Percentiles rank a stretch among this genome's conserved stretches.
Conservation (phyloP, 2,888 invertebrate species). For the Acanthoscelides obtectus region DNA sequence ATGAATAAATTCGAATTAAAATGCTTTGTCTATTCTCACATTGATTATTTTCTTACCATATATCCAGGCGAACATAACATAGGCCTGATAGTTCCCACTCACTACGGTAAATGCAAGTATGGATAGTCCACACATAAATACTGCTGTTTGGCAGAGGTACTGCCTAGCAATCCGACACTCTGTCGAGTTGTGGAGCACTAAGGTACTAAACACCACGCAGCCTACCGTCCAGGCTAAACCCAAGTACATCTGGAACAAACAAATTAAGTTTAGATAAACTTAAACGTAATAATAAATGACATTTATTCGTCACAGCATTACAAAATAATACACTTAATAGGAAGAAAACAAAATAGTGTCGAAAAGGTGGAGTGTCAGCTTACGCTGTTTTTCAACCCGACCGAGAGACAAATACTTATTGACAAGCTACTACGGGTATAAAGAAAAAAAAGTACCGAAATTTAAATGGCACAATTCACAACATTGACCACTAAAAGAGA, state of each 20-base stretch:
- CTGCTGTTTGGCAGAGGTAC: constrained; percentile 76
- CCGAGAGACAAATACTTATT: too few species aligned
- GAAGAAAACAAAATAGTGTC: too few species aligned
- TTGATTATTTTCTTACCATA: constrained; percentile 58
- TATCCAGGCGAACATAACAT: constrained; percentile 77
- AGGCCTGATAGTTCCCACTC: constrained; percentile 70
- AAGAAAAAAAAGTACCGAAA: too few species aligned
- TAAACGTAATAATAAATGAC: too few species aligned
- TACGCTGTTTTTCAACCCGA: too few species aligned
- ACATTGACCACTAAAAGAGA: too few species aligned
- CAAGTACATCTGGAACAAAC: constrained; percentile 54
- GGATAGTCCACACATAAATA: constrained; percentile 72
- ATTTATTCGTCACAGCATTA: too few species aligned
- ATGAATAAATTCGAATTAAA: neutral
- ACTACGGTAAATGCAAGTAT: constrained; percentile 74
- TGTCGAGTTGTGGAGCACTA: constrained; percentile 77
- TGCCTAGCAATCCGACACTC: constrained; percentile 83
- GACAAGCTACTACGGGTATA: too few species aligned
- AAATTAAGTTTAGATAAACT: too few species aligned
- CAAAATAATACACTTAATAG: too few species aligned
- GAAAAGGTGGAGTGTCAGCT: too few species aligned
- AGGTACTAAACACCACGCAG: constrained; percentile 72
- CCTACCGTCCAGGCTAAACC: constrained; percentile 82
- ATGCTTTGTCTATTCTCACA: neutral
- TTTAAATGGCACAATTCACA: too few species aligned